These are phyloP conservation scores for Drosophila navojoa DNA, from an alignment of 1,140 invertebrate species.

Conservation along the genomic window DNA sequence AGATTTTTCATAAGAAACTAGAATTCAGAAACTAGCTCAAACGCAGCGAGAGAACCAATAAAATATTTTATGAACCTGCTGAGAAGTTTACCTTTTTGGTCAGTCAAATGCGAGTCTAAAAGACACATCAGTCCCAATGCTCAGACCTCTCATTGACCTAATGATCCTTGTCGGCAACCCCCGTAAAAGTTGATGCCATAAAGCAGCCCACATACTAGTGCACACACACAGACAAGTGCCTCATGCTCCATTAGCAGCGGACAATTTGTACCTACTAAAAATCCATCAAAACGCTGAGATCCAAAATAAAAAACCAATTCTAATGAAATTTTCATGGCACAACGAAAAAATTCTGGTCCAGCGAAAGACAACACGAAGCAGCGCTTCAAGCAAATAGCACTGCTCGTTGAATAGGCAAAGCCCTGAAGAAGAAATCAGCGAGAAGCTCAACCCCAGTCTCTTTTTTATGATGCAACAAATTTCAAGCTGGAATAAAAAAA, in stretches of 20 bases:
- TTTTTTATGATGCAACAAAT: conserved; percentile 79
- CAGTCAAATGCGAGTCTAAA: conserved; percentile 2
- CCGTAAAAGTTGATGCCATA: conserved; percentile 14
- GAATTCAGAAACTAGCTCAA: too few species aligned
- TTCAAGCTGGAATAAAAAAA: conserved; percentile 64
- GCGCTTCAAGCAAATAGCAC: conserved; percentile 61
- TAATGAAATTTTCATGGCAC: conserved; percentile 78
- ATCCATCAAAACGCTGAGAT: conserved; percentile 65
- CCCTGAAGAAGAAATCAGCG: conserved; percentile 48
- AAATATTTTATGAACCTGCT: conserved; percentile 10
- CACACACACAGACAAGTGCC: conserved; percentile 44
- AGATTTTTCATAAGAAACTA: too few species aligned
- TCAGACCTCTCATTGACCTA: conserved; percentile 46
- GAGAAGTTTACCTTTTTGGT: background rate
- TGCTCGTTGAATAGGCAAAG: conserved; percentile 16
- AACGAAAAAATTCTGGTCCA: conserved; percentile 19
- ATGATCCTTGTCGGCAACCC: conserved; percentile 57
- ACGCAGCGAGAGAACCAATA: background rate
- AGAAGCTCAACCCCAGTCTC: conserved; percentile 47
- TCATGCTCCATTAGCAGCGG: conserved; percentile 69
- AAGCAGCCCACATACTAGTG: conserved; percentile 27
- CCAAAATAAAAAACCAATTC: conserved; percentile 79
- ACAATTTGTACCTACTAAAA: conserved; percentile 78
- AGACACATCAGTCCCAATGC: conserved; percentile 23
- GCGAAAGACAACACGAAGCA: conserved; percentile 26